These are phyloP conservation scores for Heterocephalus glaber DNA, from an alignment of 2,113 vertebrate species.

Conservation along the genomic window DNA sequence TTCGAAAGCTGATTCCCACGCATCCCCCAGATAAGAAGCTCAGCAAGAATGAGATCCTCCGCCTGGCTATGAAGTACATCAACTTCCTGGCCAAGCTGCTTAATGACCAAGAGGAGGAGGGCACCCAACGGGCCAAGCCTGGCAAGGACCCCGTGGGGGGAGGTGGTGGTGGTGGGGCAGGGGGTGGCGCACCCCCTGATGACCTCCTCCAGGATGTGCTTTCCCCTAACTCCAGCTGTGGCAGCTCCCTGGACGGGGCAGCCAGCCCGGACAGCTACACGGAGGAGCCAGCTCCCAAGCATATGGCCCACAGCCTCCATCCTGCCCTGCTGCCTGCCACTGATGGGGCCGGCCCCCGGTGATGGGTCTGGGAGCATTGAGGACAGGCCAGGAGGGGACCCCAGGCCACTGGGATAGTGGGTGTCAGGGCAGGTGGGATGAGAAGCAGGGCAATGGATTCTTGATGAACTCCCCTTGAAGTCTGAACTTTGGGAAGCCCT, in stretches of 20 bases:
- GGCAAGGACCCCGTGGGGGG: slow-evolving; percentile 86
- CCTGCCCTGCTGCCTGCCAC: slow-evolving; percentile 89
- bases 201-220: slow-evolving; percentile 93
- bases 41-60: slow-evolving; percentile 97
- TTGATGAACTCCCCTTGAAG: slow-evolving; percentile 50
- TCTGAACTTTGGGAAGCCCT: slow-evolving; percentile 63
- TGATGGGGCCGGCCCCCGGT: slow-evolving; percentile 91
- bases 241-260: slow-evolving; percentile 93
- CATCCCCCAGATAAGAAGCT: slow-evolving; percentile 96
- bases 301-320: slow-evolving; percentile 85
- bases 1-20: slow-evolving; percentile 96
- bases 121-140: slow-evolving; percentile 88
- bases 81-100: slow-evolving; percentile 97
- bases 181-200: slow-evolving; percentile 88
- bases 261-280: slow-evolving; percentile 95
- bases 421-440: slow-evolving; percentile 28
- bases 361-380: slow-evolving; percentile 82
- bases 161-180: slow-evolving; percentile 13
- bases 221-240: slow-evolving; percentile 95
- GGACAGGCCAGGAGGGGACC: not conserved
- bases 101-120: slow-evolving; percentile 95
- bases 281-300: slow-evolving; percentile 90
- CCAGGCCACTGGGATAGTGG: not conserved
- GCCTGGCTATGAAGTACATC: slow-evolving; percentile 98
- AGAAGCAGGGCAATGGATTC: slow-evolving; percentile 41